Evolutionary conservation across 2,113 vertebrate species (phyloP).

Genomic region (Myrmecobius fasciatus): DNA sequence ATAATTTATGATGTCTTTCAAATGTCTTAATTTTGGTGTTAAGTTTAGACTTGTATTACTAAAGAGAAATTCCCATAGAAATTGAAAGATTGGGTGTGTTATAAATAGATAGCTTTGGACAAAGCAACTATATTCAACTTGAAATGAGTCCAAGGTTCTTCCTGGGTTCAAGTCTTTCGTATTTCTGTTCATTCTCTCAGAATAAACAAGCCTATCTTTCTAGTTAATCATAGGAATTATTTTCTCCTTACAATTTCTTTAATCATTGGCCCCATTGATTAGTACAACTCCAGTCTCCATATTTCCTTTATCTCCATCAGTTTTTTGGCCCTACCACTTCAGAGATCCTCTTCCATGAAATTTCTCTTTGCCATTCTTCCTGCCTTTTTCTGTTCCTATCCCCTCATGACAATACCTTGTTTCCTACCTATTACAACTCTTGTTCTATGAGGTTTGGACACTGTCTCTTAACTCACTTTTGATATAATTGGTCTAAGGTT

Average conservation of each 20-base stretch:
- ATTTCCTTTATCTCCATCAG: background rate
- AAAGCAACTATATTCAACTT: background rate
- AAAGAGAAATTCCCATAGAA: conserved; percentile 10
- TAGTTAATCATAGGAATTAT: background rate
- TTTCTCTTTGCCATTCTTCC: background rate
- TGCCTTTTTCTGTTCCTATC: background rate
- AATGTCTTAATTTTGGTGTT: conserved; percentile 6
- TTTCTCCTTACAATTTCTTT: conserved; percentile 14
- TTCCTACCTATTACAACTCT: background rate
- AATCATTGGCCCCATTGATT: background rate
- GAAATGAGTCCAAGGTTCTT: background rate
- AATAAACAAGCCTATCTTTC: background rate
- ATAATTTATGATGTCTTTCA: background rate
- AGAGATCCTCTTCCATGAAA: background rate
- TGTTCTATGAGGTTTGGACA: conserved; percentile 13
- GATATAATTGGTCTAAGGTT: background rate
- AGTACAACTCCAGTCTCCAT: background rate
- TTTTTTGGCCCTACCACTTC: background rate
- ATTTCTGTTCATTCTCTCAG: background rate
- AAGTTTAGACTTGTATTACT: conserved; percentile 12
- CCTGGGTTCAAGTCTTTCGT: background rate
- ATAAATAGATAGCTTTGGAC: background rate
- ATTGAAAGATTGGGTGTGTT: conserved; percentile 21
- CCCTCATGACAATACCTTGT: background rate
- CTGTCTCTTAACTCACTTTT: background rate